Evolutionary conservation across 2,113 vertebrate genomes (phyloP), one percentile per base, ranked within the genome.

Genomic region (Microcebus griseorufus): DNA sequence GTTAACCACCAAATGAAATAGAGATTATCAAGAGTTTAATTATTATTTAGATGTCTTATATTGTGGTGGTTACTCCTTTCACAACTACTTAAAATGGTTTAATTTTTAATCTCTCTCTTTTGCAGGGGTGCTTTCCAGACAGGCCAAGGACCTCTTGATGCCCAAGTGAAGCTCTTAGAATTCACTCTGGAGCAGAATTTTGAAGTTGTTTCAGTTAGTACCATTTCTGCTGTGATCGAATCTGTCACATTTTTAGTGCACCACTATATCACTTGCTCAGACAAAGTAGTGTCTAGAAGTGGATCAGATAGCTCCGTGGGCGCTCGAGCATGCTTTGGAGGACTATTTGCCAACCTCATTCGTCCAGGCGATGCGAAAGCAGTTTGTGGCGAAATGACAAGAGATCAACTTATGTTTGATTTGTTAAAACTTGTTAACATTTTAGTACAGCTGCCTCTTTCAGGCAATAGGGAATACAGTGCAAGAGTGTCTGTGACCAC

Each of bases 361-460:
- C 99, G 99, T 64, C 99, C 99, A 2, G 99, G 99, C n/a, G 99
- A 99, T 83, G 99, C 99, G n/a, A 99, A 99, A 97, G 99, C 99
- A 0, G 99, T 99, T 65, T 99, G 99, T 83, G 99, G 99, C 48
- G 99, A 99, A 98, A 99, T 99, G 95, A 99, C 99, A 5, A 99
- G 99, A 1, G 99, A 99, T 98, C 99, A 99, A 90, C 99, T 99
- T 76, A 99, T 99, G 99, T 99, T 99, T 93, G 99, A 99, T 98
- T 98, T 99, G 75, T 98, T 99, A 37, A 99, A 99, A 97, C 98
- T 99, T 98, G 99, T 99, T 83, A 99, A 99, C 86, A 99, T 99
- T 94, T 98, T 99, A 97, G 99, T 99, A 91, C 99, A 99, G 93
- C 98, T 99, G 96, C 99, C 99, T 0, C 99, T 99, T 95, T 99